Base-by-base conservation (phyloP, 2,797 vertebrate genomes). In the Malurus leucopterus region DNA sequence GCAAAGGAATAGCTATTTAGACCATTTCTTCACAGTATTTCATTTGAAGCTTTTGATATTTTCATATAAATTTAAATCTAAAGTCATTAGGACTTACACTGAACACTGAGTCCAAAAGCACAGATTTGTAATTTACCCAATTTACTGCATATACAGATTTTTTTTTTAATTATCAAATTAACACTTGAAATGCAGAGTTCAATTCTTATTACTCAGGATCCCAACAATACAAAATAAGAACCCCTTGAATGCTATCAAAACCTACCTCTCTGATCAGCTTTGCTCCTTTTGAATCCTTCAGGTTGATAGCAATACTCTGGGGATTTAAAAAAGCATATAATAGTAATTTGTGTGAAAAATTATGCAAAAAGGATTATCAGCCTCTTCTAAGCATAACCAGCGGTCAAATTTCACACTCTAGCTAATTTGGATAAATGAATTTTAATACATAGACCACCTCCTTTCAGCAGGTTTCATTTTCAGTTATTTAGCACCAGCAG, bases 291-390 rank as follows among this genome's bases (percentile, higher is more conserved):
- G 98, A 96, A 94, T 98, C 94, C 94, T 99, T 99, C 93, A 99
- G 96, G 95, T 99, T 98, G 86, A 99, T 96, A 61, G 98, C 98
- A 89, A 98, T 98, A 88, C 98, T 98, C 98, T 98, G 87, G 50
- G 80, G 93, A 96, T 63, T 63, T 86, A 88, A 84, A 91, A 88
- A 69, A 62, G 24, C 34, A 49, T 41, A 53, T 24, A 85, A 49
- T 6, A 84, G 19, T 77, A 70, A 86, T 47, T 84, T 73, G 51
- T 17, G 12, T 16, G 30, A 77, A 90, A 91, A 43, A 18, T 20
- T 16, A 51, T 16, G 6, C 13, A 12, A 58, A 83, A 36, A 23
- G 30, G 51, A 63, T 62, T 38, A 64, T n/a, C 22, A 82, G 16
- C 23, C 27, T 62, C 43, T 77, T 53, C 44, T 69, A 75, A 85